phyloP scores from a whole-genome alignment of 2,797 vertebrate genomes.

The Chelonia mydas region DNA sequence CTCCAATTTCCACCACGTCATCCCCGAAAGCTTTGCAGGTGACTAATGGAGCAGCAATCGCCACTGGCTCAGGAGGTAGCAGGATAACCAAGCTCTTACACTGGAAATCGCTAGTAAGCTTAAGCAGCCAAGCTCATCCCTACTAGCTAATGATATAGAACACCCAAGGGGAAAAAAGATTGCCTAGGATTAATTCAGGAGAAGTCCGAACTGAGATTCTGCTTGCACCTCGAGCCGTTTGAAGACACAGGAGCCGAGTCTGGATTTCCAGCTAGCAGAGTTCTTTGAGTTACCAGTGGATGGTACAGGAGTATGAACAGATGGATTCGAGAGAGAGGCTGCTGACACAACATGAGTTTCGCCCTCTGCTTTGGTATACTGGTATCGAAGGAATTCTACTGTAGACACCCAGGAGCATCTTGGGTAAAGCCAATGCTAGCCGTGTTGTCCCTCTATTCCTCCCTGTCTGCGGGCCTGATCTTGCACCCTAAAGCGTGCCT shows the following conservation, averaged over 20 bases:
- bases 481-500: not conserved
- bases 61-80: not conserved
- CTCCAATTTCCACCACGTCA: not conserved
- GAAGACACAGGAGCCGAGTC: not conserved
- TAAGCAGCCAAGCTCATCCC: not conserved
- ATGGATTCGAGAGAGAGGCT: rapidly evolving
- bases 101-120: not conserved
- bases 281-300: not conserved
- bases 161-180: not conserved
- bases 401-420: not conserved
- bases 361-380: not conserved
- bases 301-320: not conserved
- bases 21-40: not conserved
- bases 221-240: not conserved
- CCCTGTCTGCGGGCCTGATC: not conserved
- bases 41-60: rapidly evolving
- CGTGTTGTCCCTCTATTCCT: not conserved
- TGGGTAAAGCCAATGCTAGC: not conserved
- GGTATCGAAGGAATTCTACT: not conserved
- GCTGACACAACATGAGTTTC: not conserved
- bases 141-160: not conserved
- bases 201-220: not conserved
- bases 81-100: not conserved
- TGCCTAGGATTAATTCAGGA: not conserved
- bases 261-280: not conserved